Conservation (phyloP, 2,888 invertebrate species). For the Clostera curtula region DNA sequence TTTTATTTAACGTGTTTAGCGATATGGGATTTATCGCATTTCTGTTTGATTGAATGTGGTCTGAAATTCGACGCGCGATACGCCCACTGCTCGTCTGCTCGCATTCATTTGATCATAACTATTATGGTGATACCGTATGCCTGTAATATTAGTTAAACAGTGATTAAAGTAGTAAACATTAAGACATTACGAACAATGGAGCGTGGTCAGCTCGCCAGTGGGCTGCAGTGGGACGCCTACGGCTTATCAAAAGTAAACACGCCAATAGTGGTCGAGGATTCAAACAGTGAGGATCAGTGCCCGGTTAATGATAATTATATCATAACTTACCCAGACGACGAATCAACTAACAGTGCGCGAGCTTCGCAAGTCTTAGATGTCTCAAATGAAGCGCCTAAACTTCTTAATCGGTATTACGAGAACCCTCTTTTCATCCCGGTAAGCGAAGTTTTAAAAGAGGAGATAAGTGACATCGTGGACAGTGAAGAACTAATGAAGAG, state of each 20-base stretch:
- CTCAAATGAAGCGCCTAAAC: conserved; percentile 31
- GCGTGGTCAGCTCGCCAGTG: conserved; percentile 44
- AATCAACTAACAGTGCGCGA: conserved; percentile 25
- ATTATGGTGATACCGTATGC: conserved; percentile 24
- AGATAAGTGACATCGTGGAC: conserved; percentile 46
- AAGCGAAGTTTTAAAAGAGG: conserved; percentile 49
- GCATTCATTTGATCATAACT: conserved; percentile 33
- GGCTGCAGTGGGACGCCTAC: conserved; percentile 46
- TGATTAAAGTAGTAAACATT: conserved; percentile 30
- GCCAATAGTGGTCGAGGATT: conserved; percentile 35
- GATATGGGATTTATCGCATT: conserved; percentile 11
- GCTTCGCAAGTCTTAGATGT: conserved; percentile 23
- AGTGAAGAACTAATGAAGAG: conserved; percentile 55
- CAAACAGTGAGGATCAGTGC: conserved; percentile 31
- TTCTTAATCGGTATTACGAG: conserved; percentile 47
- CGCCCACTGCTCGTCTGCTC: conserved; percentile 49
- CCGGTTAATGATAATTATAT: conserved; percentile 43
- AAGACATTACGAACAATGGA: conserved; percentile 46
- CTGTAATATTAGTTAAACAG: conserved; percentile 23
- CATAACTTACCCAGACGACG: conserved; percentile 53
- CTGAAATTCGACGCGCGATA: conserved; percentile 49
- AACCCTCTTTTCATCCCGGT: conserved; percentile 56
- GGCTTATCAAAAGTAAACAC: conserved; percentile 27
- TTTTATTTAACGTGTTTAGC: no score
- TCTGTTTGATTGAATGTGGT: conserved; percentile 35